Base-by-base conservation (phyloP, 2,888 invertebrate species). In the Mythimna pallens region DNA sequence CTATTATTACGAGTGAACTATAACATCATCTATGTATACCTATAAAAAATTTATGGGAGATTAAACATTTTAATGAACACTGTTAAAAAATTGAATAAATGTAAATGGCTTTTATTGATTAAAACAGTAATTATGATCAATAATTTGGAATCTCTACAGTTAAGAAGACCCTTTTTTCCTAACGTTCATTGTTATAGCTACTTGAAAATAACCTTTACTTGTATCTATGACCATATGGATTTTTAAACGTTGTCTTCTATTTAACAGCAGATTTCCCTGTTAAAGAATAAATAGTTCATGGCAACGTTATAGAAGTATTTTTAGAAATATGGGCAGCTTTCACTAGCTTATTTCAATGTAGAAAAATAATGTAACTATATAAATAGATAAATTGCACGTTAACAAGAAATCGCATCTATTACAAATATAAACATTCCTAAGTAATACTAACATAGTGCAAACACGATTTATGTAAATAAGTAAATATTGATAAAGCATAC, bases 391-490 rank as follows among this genome's bases (percentile, higher is more conserved):
- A 68, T 58, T 70, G 76, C 80, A 83, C 80, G 25, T 67, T 57
- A 70, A 71, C 61, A 66, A 67, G 43, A 64, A 61, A 77, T 77
- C 55, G 58, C 54, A 63, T 73, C 52, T 61, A 73, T 63, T 78
- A 72, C 30, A 22, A 66, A 72, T 75, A 72, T n/a, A 47, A 82
- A 81, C 79, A 86, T 87, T 85, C 83, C 86, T 64, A 73, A 52
- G n/a, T 72, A 76, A 69, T 65, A 76, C 59, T 85, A 68, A 73
- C 17, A 73, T 75, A 78, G 72, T 87, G 76, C 63, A 75, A 78
- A 78, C 61, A 69, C 66, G 40, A 72, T 73, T 70, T 76, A 77
- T 85, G 80, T 87, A 89, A 72, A 87, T 84, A 87, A 77, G 59
- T 78, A 77, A 80, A 76, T 87, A 79, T 72, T 75, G 75, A 69